These are phyloP conservation scores for Saguinus imperator DNA, from an alignment of 2,113 vertebrate genomes.

Conservation along the genomic window DNA sequence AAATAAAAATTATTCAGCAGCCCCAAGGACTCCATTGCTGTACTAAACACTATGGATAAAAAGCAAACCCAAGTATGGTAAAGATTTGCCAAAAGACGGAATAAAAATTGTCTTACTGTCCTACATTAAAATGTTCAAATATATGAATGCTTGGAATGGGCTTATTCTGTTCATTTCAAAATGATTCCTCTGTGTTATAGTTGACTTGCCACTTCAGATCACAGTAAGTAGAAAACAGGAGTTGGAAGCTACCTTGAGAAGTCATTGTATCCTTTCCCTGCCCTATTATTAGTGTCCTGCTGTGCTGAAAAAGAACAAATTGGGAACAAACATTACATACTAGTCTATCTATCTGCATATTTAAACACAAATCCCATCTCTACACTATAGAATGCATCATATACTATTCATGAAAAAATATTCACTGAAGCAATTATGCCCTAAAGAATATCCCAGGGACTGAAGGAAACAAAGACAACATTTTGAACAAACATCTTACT, in stretches of 20 bases:
- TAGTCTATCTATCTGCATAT: constrained; percentile 55
- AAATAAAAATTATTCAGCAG: neutral
- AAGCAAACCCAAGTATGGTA: neutral
- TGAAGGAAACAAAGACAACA: constrained; percentile 21
- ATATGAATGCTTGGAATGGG: neutral
- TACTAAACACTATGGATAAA: neutral
- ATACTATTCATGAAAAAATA: constrained; percentile 51
- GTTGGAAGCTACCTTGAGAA: constrained; percentile 40
- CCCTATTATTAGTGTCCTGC: constrained; percentile 31
- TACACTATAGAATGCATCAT: constrained; percentile 27
- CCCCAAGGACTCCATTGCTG: too few relatives aligned
- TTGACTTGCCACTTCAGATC: neutral
- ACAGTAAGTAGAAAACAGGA: neutral
- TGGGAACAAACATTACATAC: constrained; percentile 27
- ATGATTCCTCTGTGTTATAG: neutral
- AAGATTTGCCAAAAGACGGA: neutral
- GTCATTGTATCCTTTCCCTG: constrained; percentile 34
- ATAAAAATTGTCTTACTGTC: neutral
- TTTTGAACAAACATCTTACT: neutral
- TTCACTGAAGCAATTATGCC: constrained; percentile 33
- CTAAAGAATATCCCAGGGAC: constrained; percentile 23
- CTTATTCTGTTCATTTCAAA: neutral
- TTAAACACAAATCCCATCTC: constrained; percentile 27
- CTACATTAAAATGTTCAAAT: neutral
- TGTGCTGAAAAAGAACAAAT: constrained; percentile 56